phyloP scores from a whole-genome alignment of 2,113 vertebrate species.

The Bos taurus region ARS-UCD2.0 NC_037343.1:74219001-74219500 shows the following conservation, averaged over 20 bases:
- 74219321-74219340: neutral
- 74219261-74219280: neutral
- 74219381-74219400: neutral
- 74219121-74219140: neutral
- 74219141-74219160: neutral
- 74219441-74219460: too few species aligned
- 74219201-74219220: neutral
- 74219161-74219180: neutral
- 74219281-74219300: neutral
- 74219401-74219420: neutral
- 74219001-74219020: neutral
- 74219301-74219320: neutral
- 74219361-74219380: neutral
- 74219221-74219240: neutral
- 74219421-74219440: too few species aligned
- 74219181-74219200: neutral
- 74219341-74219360: neutral
- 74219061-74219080: neutral
- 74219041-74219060: neutral
- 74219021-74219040: neutral
- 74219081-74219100: neutral
- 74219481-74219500: neutral
- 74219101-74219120: neutral
- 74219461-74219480: neutral
- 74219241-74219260: neutral